Evolutionary conservation across 2,113 vertebrate genomes (phyloP), one percentile per base, ranked within the genome.

Genomic region (Colistium nudipinnis): DNA sequence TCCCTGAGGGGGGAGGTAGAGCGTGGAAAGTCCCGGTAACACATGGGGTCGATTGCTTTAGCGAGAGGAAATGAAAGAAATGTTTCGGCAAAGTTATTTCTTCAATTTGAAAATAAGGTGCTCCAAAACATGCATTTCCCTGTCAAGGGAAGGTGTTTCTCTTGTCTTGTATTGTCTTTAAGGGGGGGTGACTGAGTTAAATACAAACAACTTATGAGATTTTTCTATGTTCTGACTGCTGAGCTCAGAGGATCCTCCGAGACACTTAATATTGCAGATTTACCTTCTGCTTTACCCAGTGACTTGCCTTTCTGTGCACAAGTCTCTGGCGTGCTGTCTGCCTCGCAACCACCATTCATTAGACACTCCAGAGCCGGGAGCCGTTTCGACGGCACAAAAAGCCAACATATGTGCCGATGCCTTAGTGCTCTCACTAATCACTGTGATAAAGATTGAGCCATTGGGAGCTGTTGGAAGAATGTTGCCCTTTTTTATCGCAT

Each of bases 11-110:
- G n/a, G 61, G 62, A 63, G 74, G 65, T 70, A 64, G 62, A 76
- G 36, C 13, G 17, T 87, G 90, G 88, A 91, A 92, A 88, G 84
- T 91, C 88, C 88, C 86, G 67, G 69, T 62, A 84, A 91, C 79
- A 91, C 78, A 87, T 86, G 80, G 73, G 83, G 82, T 86, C 84
- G 71, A 83, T 88, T 90, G 78, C 80, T 80, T 85, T 43, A 74
- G 43, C 66, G 62, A 66, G 81, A 88, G 85, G 81, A 90, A 88
- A 86, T 79, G 60, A 74, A 85, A 86, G 60, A 85, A 82, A 82
- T 82, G 80, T 83, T 85, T 74, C 70, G 62, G 67, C 49, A 69
- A 45, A 63, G 59, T 56, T 54, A 43, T 63, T 4, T 11, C 33
- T 35, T 11, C 14, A 49, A 14, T 19, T 7, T 43, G 28, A 43